Conservation (phyloP, 2,113 vertebrate genomes). For the Callopanchax toddi region DNA sequence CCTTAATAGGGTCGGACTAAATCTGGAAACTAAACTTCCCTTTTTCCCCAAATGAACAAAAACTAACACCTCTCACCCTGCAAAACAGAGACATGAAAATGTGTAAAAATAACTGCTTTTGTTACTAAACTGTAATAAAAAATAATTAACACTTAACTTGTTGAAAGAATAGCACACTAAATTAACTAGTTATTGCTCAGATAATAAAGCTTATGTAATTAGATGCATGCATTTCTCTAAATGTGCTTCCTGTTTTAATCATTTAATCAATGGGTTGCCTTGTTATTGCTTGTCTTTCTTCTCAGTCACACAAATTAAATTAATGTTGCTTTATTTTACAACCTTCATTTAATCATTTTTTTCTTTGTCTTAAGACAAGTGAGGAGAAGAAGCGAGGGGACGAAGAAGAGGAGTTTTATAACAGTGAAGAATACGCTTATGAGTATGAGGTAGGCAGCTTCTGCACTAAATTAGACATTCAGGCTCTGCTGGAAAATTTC, state of each 20-base stretch:
- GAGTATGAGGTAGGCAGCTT: conserved; percentile 73
- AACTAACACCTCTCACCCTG: conserved; percentile 44
- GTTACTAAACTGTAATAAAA: not conserved
- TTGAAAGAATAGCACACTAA: conserved; percentile 10
- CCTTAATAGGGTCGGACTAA: conserved; percentile 46
- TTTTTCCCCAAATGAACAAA: conserved; percentile 18
- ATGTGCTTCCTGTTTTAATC: conserved; percentile 22
- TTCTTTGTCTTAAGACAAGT: conserved; percentile 41
- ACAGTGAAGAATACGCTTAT: conserved; percentile 62
- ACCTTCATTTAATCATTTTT: conserved; percentile 13
- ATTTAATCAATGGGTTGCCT: conserved; percentile 23
- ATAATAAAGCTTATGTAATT: conserved; percentile 12
- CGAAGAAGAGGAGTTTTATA: conserved; percentile 53
- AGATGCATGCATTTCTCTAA: conserved; percentile 53
- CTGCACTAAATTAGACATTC: conserved; percentile 32
- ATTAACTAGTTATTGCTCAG: conserved; percentile 4
- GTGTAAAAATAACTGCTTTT: conserved; percentile 14
- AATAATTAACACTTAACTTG: conserved; percentile 22
- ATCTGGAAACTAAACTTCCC: conserved; percentile 20
- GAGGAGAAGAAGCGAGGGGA: conserved; percentile 26
- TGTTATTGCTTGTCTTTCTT: conserved; percentile 29
- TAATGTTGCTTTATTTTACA: not conserved
- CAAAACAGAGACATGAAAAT: conserved; percentile 19
- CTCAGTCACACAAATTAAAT: conserved; percentile 10
- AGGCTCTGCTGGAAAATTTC: conserved; percentile 25